A percentile compares a stretch with the other conserved stretches of the same genome.
These are phyloP conservation scores for Melanchra persicariae DNA, from an alignment of 2,888 invertebrate genomes.

Conservation along the genomic window DNA sequence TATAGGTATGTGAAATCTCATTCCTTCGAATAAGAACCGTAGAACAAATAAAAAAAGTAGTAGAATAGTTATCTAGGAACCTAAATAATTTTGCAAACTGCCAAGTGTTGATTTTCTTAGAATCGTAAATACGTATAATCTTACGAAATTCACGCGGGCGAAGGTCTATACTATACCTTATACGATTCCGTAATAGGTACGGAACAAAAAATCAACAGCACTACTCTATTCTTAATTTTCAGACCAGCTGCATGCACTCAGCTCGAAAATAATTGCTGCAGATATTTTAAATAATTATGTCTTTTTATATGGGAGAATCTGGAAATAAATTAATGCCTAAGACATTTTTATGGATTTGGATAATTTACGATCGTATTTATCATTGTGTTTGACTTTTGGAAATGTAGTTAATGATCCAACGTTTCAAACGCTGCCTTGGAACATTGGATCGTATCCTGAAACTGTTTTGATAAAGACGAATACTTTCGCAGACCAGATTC, in stretches of 20 bases:
- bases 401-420: neutral
- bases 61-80: no score
- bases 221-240: neutral
- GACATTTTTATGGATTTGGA: slow-evolving; percentile 14
- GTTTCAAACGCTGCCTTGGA: neutral
- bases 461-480: neutral
- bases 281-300: neutral
- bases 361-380: slow-evolving; percentile 32
- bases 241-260: neutral
- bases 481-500: neutral
- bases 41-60: no score
- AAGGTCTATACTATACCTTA: no score
- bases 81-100: no score
- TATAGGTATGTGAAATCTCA: no score
- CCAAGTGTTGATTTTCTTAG: no score
- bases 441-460: neutral
- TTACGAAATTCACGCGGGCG: no score
- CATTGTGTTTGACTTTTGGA: slow-evolving; percentile 23
- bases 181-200: neutral
- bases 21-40: no score
- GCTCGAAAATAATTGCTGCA: neutral
- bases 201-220: neutral
- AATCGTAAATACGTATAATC: no score
- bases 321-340: neutral
- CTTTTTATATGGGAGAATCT: neutral